Evolutionary conservation across 2,113 vertebrate genomes (phyloP), one percentile per base, ranked within the genome.

Genomic region (Paradoxurus hermaphroditus): DNA sequence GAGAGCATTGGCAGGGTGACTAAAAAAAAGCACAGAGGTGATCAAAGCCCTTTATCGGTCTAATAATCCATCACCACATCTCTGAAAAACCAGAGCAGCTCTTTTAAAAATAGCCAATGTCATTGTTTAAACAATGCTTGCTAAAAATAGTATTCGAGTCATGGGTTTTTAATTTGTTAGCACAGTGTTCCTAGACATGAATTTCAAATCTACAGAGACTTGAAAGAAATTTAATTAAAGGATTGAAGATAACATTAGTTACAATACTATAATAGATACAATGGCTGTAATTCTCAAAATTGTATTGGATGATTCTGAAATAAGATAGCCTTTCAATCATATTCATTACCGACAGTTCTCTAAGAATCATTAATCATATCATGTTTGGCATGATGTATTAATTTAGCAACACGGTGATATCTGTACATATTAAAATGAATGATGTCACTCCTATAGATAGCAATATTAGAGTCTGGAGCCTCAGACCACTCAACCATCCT

Each of bases 141-240:
- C 96, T 97, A 95, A 97, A 95, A 94, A 95, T 94, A 94, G 92
- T 29, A 65, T 49, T 67, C 53, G 83, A 90, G 87, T 93, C 51
- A 18, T 68, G 95, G 70, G 90, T 85, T 97, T 97, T 96, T 94
- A 95, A 98, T 97, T 94, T 97, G 89, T 96, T 86, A 86, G 92
- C 81, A 75, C 51, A 44, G 92, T 63, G n/a, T 91, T 97, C 84
- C 93, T 87, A 78, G 95, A 94, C 91, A 93, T 56, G 96, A 91
- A 90, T 95, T 94, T 86, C 92, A 95, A 95, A 86, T 92, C 97
- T 95, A 89, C 23, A 51, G 96, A 85, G 97, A 87, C 86, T 86
- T 59, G 90, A 97, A 93, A 86, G 96, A 95, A 97, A 97, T 96
- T 96, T 95, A 96, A 96, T 86, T 97, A 97, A 97, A 96, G 92